phyloP scores from a whole-genome alignment of 2,113 vertebrate species.

The Thymallus thymallus region DNA sequence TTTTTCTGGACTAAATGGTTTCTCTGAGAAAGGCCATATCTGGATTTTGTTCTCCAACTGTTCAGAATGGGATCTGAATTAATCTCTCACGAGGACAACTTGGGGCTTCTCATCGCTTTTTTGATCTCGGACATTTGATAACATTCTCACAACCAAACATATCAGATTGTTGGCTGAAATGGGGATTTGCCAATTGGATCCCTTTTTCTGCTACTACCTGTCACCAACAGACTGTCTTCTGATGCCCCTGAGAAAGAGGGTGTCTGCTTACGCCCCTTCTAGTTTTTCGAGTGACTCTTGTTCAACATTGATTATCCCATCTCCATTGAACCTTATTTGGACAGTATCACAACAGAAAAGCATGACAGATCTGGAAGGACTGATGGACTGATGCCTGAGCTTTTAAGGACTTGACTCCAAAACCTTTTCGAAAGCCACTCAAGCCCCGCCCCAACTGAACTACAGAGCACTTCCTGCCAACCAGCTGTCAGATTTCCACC shows the following conservation, averaged over 20 bases:
- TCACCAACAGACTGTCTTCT: background rate
- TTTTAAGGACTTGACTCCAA: background rate
- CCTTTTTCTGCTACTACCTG: background rate
- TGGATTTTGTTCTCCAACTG: background rate
- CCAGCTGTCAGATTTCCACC: slow-evolving; percentile 77
- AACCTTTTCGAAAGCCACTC: slow-evolving; percentile 24
- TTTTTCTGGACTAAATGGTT: slow-evolving; percentile 25
- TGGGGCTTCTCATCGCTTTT: background rate
- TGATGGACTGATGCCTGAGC: slow-evolving; percentile 31
- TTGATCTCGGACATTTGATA: too few species aligned
- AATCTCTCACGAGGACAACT: background rate
- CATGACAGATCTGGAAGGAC: slow-evolving; percentile 37
- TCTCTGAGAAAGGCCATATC: background rate
- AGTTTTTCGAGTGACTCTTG: background rate
- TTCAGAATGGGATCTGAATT: slow-evolving; percentile 4
- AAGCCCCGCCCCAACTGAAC: slow-evolving; percentile 29
- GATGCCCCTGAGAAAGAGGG: background rate
- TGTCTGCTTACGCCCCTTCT: background rate
- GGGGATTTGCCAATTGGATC: too few species aligned
- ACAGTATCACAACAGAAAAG: background rate
- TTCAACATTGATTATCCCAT: slow-evolving; percentile 9
- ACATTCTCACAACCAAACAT: too few species aligned
- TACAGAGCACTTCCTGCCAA: background rate
- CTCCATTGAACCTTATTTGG: slow-evolving; percentile 17
- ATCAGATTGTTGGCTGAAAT: too few species aligned